phyloP scores from a whole-genome alignment of 1,140 invertebrate species.

The Lysiphlebus fabarum region DNA sequence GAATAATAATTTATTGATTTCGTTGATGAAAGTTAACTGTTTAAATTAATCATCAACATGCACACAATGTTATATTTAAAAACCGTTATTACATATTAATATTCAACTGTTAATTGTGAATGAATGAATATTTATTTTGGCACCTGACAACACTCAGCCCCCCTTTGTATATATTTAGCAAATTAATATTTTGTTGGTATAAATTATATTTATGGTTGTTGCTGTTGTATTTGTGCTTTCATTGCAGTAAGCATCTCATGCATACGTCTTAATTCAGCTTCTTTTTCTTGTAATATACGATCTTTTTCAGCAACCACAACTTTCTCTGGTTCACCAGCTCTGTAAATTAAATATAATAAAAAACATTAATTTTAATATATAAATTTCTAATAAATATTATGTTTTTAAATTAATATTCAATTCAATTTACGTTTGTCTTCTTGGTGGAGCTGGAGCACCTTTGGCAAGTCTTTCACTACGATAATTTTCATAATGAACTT shows the following conservation, averaged over 20 bases:
- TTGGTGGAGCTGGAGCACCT: conserved; percentile 68
- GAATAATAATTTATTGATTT: too few species aligned
- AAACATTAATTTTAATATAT: conserved; percentile 7
- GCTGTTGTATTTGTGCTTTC: conserved; percentile 84
- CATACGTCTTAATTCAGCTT: conserved; percentile 87
- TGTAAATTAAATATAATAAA: conserved; percentile 23
- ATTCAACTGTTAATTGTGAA: too few species aligned
- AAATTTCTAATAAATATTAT: conserved; percentile 12
- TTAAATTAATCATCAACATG: too few species aligned
- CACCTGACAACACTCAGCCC: conserved; percentile 18
- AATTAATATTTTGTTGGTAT: background rate
- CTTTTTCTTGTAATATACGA: conserved; percentile 82
- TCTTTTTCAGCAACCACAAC: conserved; percentile 68
- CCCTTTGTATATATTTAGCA: background rate
- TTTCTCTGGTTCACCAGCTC: conserved; percentile 47
- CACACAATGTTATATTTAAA: too few species aligned
- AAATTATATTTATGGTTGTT: conserved; percentile 55
- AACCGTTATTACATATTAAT: too few species aligned
- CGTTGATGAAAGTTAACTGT: too few species aligned
- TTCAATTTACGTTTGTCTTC: conserved; percentile 65
- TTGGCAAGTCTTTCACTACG: conserved; percentile 81
- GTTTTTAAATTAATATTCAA: conserved; percentile 14
- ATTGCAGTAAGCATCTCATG: conserved; percentile 93
- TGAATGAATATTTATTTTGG: conserved; percentile 4
- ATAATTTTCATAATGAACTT: conserved; percentile 97